Evolutionary conservation across 2,888 invertebrate species (phyloP), one percentile per base, ranked within the genome.

Genomic region (Clostera curtula): DNA sequence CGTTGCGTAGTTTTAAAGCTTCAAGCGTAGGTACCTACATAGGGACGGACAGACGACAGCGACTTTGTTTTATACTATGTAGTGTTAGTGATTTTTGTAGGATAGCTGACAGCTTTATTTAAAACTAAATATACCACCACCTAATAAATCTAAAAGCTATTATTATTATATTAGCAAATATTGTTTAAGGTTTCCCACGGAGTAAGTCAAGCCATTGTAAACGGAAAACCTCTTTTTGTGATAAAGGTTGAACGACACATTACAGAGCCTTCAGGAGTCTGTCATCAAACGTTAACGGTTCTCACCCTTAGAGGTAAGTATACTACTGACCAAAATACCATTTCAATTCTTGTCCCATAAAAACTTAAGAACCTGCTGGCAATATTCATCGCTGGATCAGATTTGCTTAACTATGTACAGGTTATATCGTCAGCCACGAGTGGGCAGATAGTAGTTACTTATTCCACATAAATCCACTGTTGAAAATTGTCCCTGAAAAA

Each of bases 351-450:
- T 12, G n/a, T n/a, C n/a, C n/a, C n/a, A n/a, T n/a, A n/a, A n/a
- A n/a, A n/a, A n/a, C n/a, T n/a, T n/a, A n/a, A n/a, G n/a, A n/a
- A n/a, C n/a, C n/a, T n/a, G n/a, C n/a, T n/a, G n/a, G n/a, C n/a
- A n/a, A n/a, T n/a, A n/a, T n/a, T n/a, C n/a, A 3, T 18, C 8
- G n/a, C 18, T 8, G 3, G 5, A 8, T 18, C 5, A n/a, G 3
- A 10, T 9, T 4, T 19, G 5, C 5, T 10, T 10, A 11, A 12
- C 12, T 11, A n/a, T 7, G n/a, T 12, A 12, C 12, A 70, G 89
- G 89, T 24, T 80, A 84, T 50, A 83, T 87, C 13, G 65, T 90
- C 9, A 85, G 80, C 39, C 88, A 89, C 36, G 87, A 89, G 57
- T 89, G 89, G 88, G 79, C 85, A 5, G 77, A 85, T 31, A 83